Base-by-base conservation (phyloP, 92 coral and sea anemone species). In the Nematostella vectensis region DNA sequence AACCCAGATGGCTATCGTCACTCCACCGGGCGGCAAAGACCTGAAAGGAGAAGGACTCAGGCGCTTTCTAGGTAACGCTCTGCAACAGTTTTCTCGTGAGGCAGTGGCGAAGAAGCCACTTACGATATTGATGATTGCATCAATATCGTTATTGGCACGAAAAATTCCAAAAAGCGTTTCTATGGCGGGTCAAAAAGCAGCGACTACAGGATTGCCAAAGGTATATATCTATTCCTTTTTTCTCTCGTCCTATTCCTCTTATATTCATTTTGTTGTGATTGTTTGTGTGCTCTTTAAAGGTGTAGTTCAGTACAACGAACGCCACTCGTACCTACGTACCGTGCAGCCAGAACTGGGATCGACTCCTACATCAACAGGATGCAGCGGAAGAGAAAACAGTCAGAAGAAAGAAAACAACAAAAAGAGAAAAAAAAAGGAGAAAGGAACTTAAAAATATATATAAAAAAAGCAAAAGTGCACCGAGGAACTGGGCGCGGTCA, bases 101-200 rank as follows among this genome's bases (percentile, higher is more conserved):
- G 66, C 42, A 21, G 66, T 27, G 17, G 36, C 18, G 21, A 60
- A 48, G 29, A 70, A 70, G 56, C 40, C n/a, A n/a, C 30, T 70
- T 25, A 56, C 77, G 23, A 62, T 69, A 18, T 16, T 31, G 1
- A 70, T 42, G 77, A 70, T 27, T 52, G 68, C 18, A 10, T 70
- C 1, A 70, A 70, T 23, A 42, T 36, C 53, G 25, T 58, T 2
- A 37, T 70, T 1, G 57, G 58, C 17, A 23, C 61, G 3, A 70
- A 70, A 26, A 62, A 55, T 11, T 62, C 69, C 2, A 61, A 70
- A 42, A 47, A 26, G 3, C 6, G 9, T 4, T 50, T 6, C 29
- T 50, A 50, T 50, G 57, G 57, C n/a, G 57, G 28, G 9, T 50
- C 57, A 8, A 29, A 50, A 50, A 50, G 57, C 29, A 50, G 57